A percentile compares a stretch with the other conserved stretches of the same genome.
phyloP scores from a whole-genome alignment of 2,797 vertebrate genomes.

The Knipowitschia caucasica region DNA sequence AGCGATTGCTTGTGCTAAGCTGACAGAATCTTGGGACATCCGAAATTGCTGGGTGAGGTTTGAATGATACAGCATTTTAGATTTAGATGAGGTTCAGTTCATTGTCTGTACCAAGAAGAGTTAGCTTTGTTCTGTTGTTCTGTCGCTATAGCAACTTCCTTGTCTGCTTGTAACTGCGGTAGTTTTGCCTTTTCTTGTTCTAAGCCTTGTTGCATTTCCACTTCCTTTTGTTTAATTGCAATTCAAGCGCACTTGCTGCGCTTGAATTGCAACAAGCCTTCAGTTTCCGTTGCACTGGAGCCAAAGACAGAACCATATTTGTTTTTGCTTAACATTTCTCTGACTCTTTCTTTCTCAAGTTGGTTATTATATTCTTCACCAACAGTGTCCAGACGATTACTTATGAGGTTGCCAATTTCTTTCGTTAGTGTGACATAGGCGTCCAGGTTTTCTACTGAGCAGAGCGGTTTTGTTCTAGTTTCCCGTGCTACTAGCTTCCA shows the following conservation, averaged over 20 bases:
- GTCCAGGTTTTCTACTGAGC: constrained; percentile 31
- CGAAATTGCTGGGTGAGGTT: not conserved
- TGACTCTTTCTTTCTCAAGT: constrained; percentile 33
- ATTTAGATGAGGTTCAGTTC: not conserved
- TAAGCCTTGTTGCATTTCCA: constrained; percentile 10
- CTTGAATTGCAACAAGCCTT: constrained; percentile 16
- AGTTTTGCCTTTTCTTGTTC: not conserved
- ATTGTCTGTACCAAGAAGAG: no score
- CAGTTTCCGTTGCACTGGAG: constrained; percentile 10
- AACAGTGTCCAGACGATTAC: constrained; percentile 8
- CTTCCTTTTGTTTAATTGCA: not conserved
- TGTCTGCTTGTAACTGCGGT: not conserved
- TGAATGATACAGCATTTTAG: not conserved
- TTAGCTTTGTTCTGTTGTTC: not conserved
- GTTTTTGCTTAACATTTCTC: constrained; percentile 18
- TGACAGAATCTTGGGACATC: not conserved
- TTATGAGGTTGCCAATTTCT: constrained; percentile 26
- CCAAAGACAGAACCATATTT: constrained; percentile 21
- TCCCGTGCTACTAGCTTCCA: constrained; percentile 10
- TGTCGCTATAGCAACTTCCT: constrained; percentile 11
- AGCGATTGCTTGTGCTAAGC: constrained; percentile 10
- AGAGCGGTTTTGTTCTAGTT: constrained; percentile 9
- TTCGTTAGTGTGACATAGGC: constrained; percentile 17
- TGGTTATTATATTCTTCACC: constrained; percentile 18
- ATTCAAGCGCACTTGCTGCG: constrained; percentile 1